Conservation (phyloP, 2,888 invertebrate species). For the Shargacucullia verbasci region DNA sequence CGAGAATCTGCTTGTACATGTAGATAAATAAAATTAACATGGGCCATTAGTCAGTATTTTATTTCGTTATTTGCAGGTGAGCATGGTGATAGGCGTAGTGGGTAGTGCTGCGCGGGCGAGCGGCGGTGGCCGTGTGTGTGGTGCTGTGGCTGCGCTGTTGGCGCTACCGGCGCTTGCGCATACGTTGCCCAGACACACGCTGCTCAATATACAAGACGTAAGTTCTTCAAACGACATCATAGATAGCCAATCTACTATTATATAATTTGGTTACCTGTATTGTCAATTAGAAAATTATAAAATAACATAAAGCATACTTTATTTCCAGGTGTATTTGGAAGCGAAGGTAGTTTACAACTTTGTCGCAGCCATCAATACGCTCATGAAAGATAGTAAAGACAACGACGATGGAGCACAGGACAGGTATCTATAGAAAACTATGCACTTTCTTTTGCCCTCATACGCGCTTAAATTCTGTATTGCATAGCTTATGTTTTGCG, state of each 20-base stretch:
- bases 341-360: slow-evolving; percentile 95
- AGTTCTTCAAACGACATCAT: no score
- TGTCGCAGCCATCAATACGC: slow-evolving; percentile 93
- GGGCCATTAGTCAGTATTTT: not conserved
- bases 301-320: no score
- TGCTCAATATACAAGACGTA: slow-evolving; percentile 84
- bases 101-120: slow-evolving; percentile 71
- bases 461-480: no score
- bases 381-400: slow-evolving; percentile 80
- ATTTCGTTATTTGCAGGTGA: slow-evolving; percentile 68
- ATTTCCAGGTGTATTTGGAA: slow-evolving; percentile 92
- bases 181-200: slow-evolving; percentile 79
- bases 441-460: no score
- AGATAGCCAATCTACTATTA: no score
- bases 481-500: no score
- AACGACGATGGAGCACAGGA: slow-evolving; percentile 75
- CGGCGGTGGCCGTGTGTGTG: slow-evolving; percentile 80
- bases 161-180: slow-evolving; percentile 80
- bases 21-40: no score
- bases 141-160: slow-evolving; percentile 83
- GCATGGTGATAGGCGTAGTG: slow-evolving; percentile 84
- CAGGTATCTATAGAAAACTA: slow-evolving; percentile 63
- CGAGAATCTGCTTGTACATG: no score
- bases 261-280: no score
- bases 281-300: no score